Evolutionary conservation across 2,797 vertebrate species (phyloP).

Genomic region (Trichosurus vulpecula): DNA sequence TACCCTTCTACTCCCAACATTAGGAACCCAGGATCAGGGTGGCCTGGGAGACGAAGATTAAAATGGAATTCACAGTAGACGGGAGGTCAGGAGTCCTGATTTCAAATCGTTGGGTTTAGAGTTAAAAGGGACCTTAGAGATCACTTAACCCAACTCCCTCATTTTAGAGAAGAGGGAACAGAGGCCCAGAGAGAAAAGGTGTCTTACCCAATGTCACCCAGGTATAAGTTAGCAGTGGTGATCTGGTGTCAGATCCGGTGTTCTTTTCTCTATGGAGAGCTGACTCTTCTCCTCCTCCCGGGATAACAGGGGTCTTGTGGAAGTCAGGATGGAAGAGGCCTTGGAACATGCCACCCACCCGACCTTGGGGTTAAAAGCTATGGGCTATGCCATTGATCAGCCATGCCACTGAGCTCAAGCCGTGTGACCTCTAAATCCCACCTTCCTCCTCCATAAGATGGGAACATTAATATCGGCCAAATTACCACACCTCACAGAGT

Average conservation of each 20-base stretch:
- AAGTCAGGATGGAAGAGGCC: not conserved
- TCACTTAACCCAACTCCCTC: not conserved
- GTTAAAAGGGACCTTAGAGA: not conserved
- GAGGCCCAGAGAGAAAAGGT: not conserved
- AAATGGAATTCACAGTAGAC: not conserved
- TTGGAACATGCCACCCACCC: not conserved
- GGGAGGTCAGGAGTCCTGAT: not conserved
- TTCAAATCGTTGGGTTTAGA: not conserved
- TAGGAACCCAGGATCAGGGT: not conserved
- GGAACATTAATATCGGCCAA: not conserved
- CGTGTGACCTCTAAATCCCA: not conserved
- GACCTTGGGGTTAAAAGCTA: not conserved
- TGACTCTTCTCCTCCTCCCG: not conserved
- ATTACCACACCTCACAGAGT: not conserved
- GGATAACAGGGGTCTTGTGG: not conserved
- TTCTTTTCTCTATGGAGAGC: not conserved
- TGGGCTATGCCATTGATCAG: not conserved
- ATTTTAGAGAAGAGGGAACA: not conserved
- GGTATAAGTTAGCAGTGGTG: not conserved
- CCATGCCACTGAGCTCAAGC: not conserved
- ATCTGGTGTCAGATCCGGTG: not conserved
- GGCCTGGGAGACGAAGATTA: not conserved
- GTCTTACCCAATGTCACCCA: not conserved
- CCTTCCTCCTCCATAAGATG: not conserved
- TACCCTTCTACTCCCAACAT: not conserved